A percentile compares a stretch with the other conserved stretches of the same genome.
These are phyloP conservation scores for Dromaius novaehollandiae DNA, from an alignment of 2,113 vertebrate species.

Conservation along the genomic window DNA sequence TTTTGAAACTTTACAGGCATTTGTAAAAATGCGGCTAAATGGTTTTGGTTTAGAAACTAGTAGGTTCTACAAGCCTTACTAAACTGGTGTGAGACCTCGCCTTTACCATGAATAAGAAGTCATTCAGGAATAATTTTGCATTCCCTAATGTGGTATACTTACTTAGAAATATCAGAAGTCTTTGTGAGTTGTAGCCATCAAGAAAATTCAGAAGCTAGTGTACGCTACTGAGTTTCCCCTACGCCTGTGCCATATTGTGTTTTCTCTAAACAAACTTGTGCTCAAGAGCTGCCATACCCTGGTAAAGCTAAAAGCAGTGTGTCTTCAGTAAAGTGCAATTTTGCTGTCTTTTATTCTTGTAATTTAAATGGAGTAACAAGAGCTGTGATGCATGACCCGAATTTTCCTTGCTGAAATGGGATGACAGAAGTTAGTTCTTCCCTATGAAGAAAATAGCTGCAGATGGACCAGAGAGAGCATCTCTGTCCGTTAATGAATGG, in stretches of 20 bases:
- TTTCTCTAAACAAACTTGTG: conserved; percentile 45
- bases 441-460: neutral
- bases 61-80: neutral
- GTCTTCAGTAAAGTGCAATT: neutral
- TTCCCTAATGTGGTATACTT: neutral
- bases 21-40: neutral
- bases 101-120: neutral
- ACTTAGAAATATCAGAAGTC: neutral
- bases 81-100: neutral
- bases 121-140: neutral
- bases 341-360: neutral
- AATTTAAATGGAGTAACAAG: neutral
- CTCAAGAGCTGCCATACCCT: neutral
- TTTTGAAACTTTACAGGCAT: neutral
- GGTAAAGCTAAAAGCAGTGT: neutral
- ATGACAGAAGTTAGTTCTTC: neutral
- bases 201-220: neutral
- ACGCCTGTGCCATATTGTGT: conserved; percentile 8
- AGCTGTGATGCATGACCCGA: neutral
- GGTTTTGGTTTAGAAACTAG: neutral
- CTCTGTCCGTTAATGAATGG: neutral
- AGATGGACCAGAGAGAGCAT: neutral
- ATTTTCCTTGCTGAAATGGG: neutral
- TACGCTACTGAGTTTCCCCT: neutral
- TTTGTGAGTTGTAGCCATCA: neutral